These are phyloP conservation scores for Pseudochromis fuscus DNA, from an alignment of 2,797 vertebrate genomes.

Conservation along the genomic window DNA sequence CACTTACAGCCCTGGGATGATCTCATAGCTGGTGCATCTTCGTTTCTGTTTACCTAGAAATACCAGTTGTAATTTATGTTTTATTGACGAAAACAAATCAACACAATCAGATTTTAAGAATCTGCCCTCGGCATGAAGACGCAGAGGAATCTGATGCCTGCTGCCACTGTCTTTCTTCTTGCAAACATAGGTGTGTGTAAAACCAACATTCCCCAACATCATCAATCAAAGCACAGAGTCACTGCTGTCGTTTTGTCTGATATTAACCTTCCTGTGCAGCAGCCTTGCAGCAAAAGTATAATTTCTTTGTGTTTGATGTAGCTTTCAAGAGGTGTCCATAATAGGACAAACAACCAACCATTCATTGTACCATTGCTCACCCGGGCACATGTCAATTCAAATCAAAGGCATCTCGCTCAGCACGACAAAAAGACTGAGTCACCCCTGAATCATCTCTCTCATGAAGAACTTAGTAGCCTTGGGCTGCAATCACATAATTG, in stretches of 20 bases:
- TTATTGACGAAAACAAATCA: neutral
- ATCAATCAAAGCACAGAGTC: constrained; percentile 29
- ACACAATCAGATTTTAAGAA: neutral
- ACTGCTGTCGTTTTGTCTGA: neutral
- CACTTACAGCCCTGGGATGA: constrained; percentile 21
- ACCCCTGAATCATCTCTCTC: constrained; percentile 37
- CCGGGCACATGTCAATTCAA: constrained; percentile 37
- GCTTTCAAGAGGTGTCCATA: constrained; percentile 3
- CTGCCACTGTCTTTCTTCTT: neutral
- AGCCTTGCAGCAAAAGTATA: neutral
- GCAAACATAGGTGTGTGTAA: neutral
- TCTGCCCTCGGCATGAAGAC: neutral
- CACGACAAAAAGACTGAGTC: constrained; percentile 37
- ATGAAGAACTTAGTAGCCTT: constrained; percentile 42
- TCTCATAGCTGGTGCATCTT: neutral
- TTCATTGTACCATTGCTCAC: constrained; percentile 20
- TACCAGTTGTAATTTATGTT: too few relatives aligned
- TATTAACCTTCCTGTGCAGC: neutral
- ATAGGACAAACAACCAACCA: constrained; percentile 5
- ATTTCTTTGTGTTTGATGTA: constrained; percentile 7
- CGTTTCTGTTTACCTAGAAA: too few relatives aligned
- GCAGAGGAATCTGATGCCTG: neutral
- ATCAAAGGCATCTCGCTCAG: constrained; percentile 24
- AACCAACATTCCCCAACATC: constrained; percentile 14
- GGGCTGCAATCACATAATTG: constrained; percentile 26